phyloP scores from a whole-genome alignment of 2,888 invertebrate species.

The Himalopsyche tibetana region DNA sequence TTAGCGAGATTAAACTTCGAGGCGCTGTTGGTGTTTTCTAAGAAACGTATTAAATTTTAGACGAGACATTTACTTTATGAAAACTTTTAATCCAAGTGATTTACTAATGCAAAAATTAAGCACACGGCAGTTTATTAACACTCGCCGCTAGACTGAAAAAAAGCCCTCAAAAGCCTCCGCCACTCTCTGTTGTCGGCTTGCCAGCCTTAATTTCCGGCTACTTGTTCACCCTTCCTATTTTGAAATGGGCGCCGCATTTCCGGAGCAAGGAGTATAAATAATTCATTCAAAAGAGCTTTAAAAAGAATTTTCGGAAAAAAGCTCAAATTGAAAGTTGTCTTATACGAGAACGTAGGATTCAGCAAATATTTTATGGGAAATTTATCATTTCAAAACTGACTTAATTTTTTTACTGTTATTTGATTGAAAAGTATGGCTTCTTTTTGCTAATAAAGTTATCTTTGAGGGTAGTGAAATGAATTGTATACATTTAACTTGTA shows the following conservation, averaged over 20 bases:
- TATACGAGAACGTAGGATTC: constrained; percentile 10
- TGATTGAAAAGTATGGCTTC: no score
- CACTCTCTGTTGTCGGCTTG: constrained; percentile 45
- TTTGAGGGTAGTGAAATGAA: no score
- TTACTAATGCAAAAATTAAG: constrained; percentile 8
- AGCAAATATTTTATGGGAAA: constrained; percentile 25
- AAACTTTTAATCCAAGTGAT: constrained; percentile 32
- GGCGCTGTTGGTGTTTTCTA: no score
- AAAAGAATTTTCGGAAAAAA: constrained; percentile 28
- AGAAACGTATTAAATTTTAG: no score
- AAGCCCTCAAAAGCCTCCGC: constrained; percentile 34
- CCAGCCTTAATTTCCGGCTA: constrained; percentile 45
- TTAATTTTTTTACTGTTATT: constrained; percentile 28
- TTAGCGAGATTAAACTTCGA: no score
- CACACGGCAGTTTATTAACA: constrained; percentile 40
- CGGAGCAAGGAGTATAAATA: constrained; percentile 42
- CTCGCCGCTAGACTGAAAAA: constrained; percentile 27
- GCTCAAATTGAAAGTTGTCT: constrained; percentile 37
- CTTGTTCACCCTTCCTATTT: constrained; percentile 48
- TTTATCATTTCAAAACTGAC: constrained; percentile 2
- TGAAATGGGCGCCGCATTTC: constrained; percentile 45
- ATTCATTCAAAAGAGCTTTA: constrained; percentile 44
- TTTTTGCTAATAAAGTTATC: no score
- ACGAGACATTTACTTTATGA: no score
- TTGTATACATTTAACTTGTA: no score